Evolutionary conservation across 1,140 invertebrate species (phyloP).

Genomic region (Apis laboriosa): DNA sequence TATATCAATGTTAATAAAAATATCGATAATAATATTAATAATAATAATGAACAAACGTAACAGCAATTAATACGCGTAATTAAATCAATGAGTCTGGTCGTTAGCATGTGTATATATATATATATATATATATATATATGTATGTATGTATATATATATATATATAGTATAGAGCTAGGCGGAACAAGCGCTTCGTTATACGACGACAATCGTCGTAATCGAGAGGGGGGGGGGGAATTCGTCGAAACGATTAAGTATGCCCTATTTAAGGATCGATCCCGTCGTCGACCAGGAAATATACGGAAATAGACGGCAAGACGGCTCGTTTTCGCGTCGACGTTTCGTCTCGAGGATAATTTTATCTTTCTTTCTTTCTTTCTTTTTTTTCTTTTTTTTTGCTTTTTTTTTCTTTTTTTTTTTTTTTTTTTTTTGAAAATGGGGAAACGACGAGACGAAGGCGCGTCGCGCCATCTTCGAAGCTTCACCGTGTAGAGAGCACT

Average conservation of each 20-base stretch:
- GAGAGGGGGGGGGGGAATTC: too few species aligned
- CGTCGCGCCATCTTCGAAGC: not conserved
- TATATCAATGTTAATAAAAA: constrained; percentile 13
- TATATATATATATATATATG: too few species aligned
- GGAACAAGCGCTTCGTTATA: constrained; percentile 66
- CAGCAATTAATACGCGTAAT: constrained; percentile 49
- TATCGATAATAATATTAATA: constrained; percentile 10
- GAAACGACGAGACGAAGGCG: not conserved
- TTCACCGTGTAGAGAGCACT: not conserved
- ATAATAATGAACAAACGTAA: constrained; percentile 39
- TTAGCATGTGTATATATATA: constrained; percentile 49
- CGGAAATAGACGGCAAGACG: not conserved
- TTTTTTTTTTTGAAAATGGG: not conserved
- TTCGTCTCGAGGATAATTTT: too few species aligned
- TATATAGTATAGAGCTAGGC: constrained; percentile 57
- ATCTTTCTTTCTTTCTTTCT: too few species aligned
- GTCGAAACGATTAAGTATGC: constrained; percentile 5
- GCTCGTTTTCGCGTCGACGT: constrained; percentile 6
- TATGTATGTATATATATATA: too few species aligned
- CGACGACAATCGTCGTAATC: constrained; percentile 55
- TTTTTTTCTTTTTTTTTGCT: too few species aligned
- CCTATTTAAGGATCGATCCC: constrained; percentile 23
- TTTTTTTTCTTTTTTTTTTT: too few species aligned
- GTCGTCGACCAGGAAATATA: not conserved
- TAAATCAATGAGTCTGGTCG: constrained; percentile 59